Evolutionary conservation across 1,140 invertebrate genomes (phyloP).

Genomic region (Drosophila saltans): DNA sequence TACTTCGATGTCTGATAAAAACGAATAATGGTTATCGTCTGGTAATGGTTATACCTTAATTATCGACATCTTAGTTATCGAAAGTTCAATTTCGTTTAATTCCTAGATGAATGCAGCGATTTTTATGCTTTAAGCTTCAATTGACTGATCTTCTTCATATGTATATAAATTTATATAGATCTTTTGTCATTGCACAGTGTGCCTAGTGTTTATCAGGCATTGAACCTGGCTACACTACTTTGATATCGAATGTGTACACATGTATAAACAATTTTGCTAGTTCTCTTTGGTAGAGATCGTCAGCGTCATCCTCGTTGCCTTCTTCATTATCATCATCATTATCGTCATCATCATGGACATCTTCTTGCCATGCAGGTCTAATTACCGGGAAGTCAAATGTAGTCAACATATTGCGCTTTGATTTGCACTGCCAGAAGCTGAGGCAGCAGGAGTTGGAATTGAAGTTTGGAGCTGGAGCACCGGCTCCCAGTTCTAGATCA

Average conservation of each 20-base stretch:
- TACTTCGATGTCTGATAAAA: too few species aligned
- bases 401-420: constrained; percentile 80
- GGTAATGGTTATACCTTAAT: too few species aligned
- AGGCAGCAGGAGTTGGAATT: constrained; percentile 3
- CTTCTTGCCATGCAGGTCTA: constrained; percentile 71
- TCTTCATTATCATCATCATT: constrained; percentile 19
- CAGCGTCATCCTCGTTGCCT: constrained; percentile 4
- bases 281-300: neutral
- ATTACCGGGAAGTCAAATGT: constrained; percentile 81
- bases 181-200: neutral
- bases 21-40: too few species aligned
- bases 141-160: too few species aligned
- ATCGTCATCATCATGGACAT: constrained; percentile 21
- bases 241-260: neutral
- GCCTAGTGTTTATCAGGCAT: too few species aligned
- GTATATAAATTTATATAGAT: too few species aligned
- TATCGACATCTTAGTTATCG: too few species aligned
- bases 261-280: neutral
- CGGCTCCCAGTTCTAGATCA: neutral
- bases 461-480: neutral
- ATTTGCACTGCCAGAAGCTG: constrained; percentile 71
- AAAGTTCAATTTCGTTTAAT: too few species aligned
- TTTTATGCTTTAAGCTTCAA: too few species aligned
- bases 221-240: constrained; percentile 3
- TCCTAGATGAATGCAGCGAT: too few species aligned